These are phyloP conservation scores for Drosophila melanica DNA, from an alignment of 1,140 invertebrate genomes.

Conservation along the genomic window DNA sequence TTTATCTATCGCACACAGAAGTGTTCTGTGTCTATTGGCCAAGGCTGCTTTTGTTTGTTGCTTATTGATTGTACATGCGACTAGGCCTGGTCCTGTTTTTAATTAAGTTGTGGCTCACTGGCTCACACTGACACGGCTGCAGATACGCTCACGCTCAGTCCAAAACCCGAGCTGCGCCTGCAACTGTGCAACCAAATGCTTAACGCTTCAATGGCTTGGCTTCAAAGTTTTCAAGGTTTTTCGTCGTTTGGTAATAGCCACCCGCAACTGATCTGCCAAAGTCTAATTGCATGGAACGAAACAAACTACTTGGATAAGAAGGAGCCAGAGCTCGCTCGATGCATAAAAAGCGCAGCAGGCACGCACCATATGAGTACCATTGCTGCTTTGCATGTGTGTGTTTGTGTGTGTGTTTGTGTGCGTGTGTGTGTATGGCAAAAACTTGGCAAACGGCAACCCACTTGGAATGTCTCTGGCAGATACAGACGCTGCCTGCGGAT, in stretches of 20 bases:
- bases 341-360: constrained; percentile 42
- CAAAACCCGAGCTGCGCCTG: constrained; percentile 29
- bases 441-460: constrained; percentile 65
- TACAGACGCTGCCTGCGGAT: constrained; percentile 41
- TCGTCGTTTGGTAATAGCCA: constrained; percentile 45
- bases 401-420: constrained; percentile 9
- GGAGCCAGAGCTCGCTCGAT: constrained; percentile 23
- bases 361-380: constrained; percentile 11
- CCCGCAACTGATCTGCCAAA: constrained; percentile 68
- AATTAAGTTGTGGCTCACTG: constrained; percentile 59
- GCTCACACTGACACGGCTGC: constrained; percentile 2
- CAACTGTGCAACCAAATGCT: constrained; percentile 36
- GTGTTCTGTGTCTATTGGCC: constrained; percentile 26
- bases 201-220: constrained; percentile 52
- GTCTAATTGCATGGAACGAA: constrained; percentile 81
- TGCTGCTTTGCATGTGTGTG: constrained; percentile 12
- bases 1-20: neutral
- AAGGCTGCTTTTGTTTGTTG: constrained; percentile 39
- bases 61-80: neutral
- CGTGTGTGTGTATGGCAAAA: constrained; percentile 39
- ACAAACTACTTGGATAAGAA: constrained; percentile 78
- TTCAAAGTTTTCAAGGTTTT: constrained; percentile 52
- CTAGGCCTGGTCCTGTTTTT: constrained; percentile 46
- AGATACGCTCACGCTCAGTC: neutral
- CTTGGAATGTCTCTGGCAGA: constrained; percentile 66